Percentiles rank a stretch among this genome's conserved stretches.
Conservation (phyloP, 92 coral and sea anemone genomes). For the Zoanthus sansibaricus region DNA sequence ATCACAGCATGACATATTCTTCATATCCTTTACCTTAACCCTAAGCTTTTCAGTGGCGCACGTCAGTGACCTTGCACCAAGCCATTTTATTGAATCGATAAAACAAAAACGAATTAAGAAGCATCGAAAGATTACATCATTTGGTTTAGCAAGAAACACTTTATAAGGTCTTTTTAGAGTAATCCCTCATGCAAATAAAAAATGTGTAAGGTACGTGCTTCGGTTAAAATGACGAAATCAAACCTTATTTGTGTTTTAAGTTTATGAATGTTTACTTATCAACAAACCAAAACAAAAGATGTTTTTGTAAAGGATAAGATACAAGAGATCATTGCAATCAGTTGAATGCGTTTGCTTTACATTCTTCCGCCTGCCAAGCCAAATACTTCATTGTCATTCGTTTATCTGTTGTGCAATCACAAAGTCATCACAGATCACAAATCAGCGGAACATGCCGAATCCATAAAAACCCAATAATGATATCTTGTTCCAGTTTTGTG, state of each 20-base stretch:
- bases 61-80: neutral
- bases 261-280: constrained; percentile 36
- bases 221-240: neutral
- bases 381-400: constrained; percentile 14
- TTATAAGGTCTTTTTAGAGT: neutral
- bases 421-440: constrained; percentile 39
- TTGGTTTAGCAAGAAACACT: too few species aligned
- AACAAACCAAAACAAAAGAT: constrained; percentile 32
- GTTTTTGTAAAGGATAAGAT: constrained; percentile 40
- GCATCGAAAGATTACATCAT: neutral
- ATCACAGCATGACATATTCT: neutral
- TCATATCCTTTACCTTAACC: neutral
- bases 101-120: neutral
- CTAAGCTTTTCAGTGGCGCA: neutral
- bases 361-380: constrained; percentile 33
- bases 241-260: constrained; percentile 5
- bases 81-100: neutral
- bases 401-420: constrained; percentile 32
- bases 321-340: constrained; percentile 15
- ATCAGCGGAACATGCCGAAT: constrained; percentile 45
- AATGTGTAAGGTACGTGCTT: neutral
- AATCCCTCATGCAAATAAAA: too few species aligned
- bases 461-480: constrained; percentile 42
- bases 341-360: constrained; percentile 25
- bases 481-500: constrained; percentile 32